phyloP scores from a whole-genome alignment of 2,797 vertebrate species.

The Galago senegalensis region DNA sequence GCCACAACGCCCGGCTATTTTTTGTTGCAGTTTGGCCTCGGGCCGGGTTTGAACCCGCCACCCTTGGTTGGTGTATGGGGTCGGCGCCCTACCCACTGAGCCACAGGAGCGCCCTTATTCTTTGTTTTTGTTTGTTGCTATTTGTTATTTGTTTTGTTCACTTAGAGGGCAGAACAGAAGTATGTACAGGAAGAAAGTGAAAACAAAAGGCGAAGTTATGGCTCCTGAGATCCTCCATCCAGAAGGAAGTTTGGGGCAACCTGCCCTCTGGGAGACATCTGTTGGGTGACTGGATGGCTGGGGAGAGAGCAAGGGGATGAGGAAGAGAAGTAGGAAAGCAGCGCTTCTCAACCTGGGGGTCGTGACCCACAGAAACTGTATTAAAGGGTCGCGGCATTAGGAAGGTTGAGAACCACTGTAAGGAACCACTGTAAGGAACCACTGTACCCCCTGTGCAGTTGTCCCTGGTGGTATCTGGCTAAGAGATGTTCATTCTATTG shows the following conservation, averaged over 20 bases:
- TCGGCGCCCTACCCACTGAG: too few species aligned
- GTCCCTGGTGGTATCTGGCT: not conserved
- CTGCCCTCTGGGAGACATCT: not conserved
- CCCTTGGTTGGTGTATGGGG: too few species aligned
- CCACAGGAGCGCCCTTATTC: too few species aligned
- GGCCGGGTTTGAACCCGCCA: too few species aligned
- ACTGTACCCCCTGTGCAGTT: too few species aligned
- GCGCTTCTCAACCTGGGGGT: too few species aligned
- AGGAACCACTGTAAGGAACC: too few species aligned
- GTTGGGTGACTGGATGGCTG: not conserved
- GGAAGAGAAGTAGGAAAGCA: not conserved
- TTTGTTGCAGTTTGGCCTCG: too few species aligned
- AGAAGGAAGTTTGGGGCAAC: not conserved
- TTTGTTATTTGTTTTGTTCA: slow-evolving; percentile 25
- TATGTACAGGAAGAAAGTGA: not conserved
- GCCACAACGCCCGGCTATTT: too few species aligned
- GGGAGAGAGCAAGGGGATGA: not conserved
- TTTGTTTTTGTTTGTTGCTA: not conserved
- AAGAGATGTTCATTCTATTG: not conserved
- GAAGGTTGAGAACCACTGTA: too few species aligned
- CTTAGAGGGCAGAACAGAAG: not conserved
- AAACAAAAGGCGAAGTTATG: not conserved
- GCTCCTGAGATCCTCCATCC: not conserved
- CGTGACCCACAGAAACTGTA: too few species aligned
- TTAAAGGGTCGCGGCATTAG: too few species aligned